phyloP scores from a whole-genome alignment of 2,113 vertebrate species.

The Miniopterus natalensis region DNA sequence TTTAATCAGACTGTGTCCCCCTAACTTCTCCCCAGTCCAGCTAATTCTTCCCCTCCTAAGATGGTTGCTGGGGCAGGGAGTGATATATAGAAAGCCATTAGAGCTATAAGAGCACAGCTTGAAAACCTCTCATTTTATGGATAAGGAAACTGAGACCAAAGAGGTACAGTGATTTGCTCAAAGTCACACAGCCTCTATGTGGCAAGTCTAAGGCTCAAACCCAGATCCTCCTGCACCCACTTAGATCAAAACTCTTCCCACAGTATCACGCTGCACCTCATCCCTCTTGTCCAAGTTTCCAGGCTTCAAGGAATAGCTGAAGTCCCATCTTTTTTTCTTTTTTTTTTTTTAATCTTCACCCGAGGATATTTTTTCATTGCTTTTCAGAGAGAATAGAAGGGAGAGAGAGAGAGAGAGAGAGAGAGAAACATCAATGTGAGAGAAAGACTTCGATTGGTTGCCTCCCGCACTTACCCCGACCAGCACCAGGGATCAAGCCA shows the following conservation, averaged over 20 bases:
- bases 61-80: background rate
- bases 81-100: no score
- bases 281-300: background rate
- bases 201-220: background rate
- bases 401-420: no score
- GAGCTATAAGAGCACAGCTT: background rate
- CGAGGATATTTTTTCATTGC: no score
- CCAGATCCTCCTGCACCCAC: background rate
- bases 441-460: no score
- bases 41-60: background rate
- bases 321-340: background rate
- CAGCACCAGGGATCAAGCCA: no score
- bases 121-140: slow-evolving; percentile 2
- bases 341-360: no score
- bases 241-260: background rate
- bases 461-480: no score
- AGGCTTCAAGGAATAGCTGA: background rate
- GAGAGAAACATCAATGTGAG: no score
- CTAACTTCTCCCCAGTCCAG: background rate
- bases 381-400: no score
- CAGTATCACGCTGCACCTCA: background rate
- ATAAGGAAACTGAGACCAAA: background rate
- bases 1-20: background rate
- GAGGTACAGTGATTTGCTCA: background rate
- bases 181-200: background rate